Conservation (phyloP, 2,888 invertebrate genomes). For the Cantharis rustica region DNA sequence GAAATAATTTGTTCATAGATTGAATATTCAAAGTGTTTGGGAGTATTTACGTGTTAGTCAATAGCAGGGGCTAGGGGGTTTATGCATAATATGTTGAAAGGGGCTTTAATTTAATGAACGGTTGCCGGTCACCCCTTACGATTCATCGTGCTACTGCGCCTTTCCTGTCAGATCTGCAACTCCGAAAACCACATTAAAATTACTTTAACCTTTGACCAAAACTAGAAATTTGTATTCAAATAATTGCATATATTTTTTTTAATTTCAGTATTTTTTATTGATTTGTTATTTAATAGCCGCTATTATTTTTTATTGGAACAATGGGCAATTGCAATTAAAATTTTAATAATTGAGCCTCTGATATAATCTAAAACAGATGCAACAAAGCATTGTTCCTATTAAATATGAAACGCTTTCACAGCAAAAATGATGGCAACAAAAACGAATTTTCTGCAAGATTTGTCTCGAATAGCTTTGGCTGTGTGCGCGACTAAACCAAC, state of each 20-base stretch:
- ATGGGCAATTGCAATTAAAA: conserved; percentile 10
- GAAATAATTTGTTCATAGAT: not conserved
- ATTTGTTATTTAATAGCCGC: not conserved
- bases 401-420: conserved; percentile 55
- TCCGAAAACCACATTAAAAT: conserved; percentile 15
- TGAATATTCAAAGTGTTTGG: conserved; percentile 27
- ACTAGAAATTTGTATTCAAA: not conserved
- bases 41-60: conserved; percentile 34
- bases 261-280: not conserved
- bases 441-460: conserved; percentile 58
- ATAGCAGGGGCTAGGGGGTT: conserved; percentile 34
- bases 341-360: conserved; percentile 11
- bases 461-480: conserved; percentile 54
- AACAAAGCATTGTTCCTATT: conserved; percentile 51
- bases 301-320: not conserved
- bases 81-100: conserved; percentile 44
- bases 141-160: conserved; percentile 22
- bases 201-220: conserved; percentile 14
- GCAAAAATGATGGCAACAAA: conserved; percentile 53
- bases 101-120: conserved; percentile 43
- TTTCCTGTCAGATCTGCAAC: conserved; percentile 12
- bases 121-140: conserved; percentile 35
- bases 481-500: conserved; percentile 56
- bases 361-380: conserved; percentile 24
- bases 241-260: not conserved